Base-by-base conservation (phyloP, 1,140 invertebrate species). In the Temnothorax longispinosus region DNA sequence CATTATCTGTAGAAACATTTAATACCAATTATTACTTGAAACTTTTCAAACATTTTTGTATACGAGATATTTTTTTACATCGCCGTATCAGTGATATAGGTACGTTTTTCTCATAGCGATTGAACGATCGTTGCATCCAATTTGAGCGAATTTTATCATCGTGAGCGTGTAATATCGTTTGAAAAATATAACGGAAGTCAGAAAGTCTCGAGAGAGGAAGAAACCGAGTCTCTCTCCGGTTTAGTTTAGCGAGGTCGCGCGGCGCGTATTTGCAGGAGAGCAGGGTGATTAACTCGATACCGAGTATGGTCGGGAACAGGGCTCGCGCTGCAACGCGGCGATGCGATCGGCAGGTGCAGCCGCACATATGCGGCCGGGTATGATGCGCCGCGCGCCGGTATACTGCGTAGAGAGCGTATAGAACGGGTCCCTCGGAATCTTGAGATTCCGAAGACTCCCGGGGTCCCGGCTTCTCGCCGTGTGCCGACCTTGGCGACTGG, bases 401-500 rank as follows among this genome's bases (percentile, higher is more conserved):
- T 50, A 38, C 69, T 8, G 32, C 47, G 85, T 60, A 38, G 62
- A 67, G 60, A 54, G 62, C 69, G 62, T 75, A 80, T 75, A 80
- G 76, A 81, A 84, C 77, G 82, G 78, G 74, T 81, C 89, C 87
- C 47, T 84, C 78, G 89, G 90, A 90, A 91, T 91, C 87, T 65
- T 54, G 84, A 72, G 89, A 91, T 91, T 90, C 90, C 90, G 89
- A 81, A 85, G 90, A 77, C 76, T 78, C 75, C 80, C 69, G 54
- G 44, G 15, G 58, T 56, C 41, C 74, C 54, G 78, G 87, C 90
- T 75, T 52, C 77, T 90, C 88, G 86, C 78, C 71, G 60, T 65
- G 87, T 62, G 41, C 11, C 90, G 90, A 87, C 90, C 90, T 91
- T 91, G 89, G 85, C 72, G 89, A 90, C 86, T 90, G 87, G 71